These are phyloP conservation scores for Tragulus kanchil DNA, from an alignment of 2,113 vertebrate genomes.

Conservation along the genomic window DNA sequence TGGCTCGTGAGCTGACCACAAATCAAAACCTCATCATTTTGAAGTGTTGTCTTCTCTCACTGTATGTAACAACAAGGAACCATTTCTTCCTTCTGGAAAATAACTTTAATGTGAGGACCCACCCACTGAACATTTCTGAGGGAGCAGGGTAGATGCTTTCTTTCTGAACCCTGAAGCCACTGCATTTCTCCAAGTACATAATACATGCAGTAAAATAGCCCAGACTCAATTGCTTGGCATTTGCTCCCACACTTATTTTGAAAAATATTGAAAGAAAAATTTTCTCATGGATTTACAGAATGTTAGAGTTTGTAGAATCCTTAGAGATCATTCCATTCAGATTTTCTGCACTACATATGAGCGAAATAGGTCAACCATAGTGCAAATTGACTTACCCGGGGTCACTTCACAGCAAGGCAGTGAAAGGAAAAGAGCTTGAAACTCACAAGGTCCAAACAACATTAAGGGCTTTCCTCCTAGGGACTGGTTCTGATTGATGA, in stretches of 20 bases:
- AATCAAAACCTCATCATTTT: too few species aligned
- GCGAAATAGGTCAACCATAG: background rate
- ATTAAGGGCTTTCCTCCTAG: background rate
- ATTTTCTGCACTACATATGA: background rate
- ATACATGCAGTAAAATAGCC: conserved; percentile 20
- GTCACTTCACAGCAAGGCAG: background rate
- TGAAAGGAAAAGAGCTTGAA: background rate
- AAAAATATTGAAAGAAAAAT: conserved; percentile 19
- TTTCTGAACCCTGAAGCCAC: background rate
- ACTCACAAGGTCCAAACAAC: background rate
- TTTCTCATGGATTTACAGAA: background rate
- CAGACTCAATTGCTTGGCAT: background rate
- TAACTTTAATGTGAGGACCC: background rate
- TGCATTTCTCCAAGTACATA: conserved; percentile 26
- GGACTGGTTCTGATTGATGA: background rate
- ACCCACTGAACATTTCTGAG: background rate
- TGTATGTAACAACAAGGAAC: too few species aligned
- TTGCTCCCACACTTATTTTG: background rate
- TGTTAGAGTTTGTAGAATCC: background rate
- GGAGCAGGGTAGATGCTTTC: background rate
- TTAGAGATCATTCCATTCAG: background rate
- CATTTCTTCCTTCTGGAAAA: background rate
- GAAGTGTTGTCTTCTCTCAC: too few species aligned
- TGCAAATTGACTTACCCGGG: background rate
- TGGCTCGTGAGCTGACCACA: too few species aligned